Evolutionary conservation across 1,140 invertebrate species (phyloP).

Genomic region (Megathymus violae): DNA sequence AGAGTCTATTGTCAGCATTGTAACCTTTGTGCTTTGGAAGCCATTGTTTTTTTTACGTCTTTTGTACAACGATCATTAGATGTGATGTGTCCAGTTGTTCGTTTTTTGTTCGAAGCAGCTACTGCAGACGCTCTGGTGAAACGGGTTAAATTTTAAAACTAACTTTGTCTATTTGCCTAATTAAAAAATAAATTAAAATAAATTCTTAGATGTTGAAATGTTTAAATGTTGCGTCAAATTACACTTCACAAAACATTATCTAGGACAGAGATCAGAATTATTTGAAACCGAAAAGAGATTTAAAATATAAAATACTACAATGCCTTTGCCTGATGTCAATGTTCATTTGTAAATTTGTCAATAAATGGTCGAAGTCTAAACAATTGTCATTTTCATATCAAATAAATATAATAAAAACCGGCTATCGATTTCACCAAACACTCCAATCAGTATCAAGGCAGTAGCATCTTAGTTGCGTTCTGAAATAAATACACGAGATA

Average conservation of each 20-base stretch:
- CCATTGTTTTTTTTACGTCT: slow-evolving; percentile 55
- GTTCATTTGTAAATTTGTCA: no score
- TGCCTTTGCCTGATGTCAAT: no score
- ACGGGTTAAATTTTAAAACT: slow-evolving; percentile 15
- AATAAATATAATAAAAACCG: neutral
- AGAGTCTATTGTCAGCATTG: slow-evolving; percentile 71
- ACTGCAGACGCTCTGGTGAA: slow-evolving; percentile 22
- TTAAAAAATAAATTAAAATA: slow-evolving; percentile 5
- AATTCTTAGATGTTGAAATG: no score
- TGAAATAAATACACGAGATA: neutral
- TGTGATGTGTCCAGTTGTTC: slow-evolving; percentile 48
- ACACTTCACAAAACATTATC: no score
- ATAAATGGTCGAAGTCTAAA: no score
- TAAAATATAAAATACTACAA: no score
- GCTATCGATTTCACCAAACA: neutral
- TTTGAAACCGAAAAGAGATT: no score
- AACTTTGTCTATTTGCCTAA: slow-evolving; percentile 16
- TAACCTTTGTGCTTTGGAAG: slow-evolving; percentile 70
- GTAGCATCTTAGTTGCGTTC: neutral
- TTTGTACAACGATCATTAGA: slow-evolving; percentile 43
- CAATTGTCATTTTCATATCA: neutral
- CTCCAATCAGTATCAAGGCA: neutral
- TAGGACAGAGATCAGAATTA: no score
- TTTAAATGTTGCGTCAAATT: no score
- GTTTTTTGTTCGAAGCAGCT: slow-evolving; percentile 43